A percentile compares a stretch with the other conserved stretches of the same genome.
Evolutionary conservation across 2,797 vertebrate species (phyloP).

Genomic region (Platyrinchus mystaceus): DNA sequence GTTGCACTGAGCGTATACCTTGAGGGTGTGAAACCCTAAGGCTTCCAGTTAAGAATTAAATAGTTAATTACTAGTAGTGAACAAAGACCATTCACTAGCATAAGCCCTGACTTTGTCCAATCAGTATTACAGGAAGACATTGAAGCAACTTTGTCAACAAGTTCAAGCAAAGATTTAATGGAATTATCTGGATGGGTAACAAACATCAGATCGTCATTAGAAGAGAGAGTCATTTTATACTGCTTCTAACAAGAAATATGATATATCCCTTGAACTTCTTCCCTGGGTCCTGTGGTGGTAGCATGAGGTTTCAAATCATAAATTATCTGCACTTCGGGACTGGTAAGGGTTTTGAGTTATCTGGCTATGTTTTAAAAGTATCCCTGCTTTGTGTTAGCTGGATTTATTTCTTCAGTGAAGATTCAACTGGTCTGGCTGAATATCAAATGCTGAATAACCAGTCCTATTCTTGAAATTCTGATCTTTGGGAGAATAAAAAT

Average conservation of each 20-base stretch:
- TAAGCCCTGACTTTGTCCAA: background rate
- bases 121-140: background rate
- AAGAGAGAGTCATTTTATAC: background rate
- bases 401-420: constrained; percentile 17
- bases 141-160: constrained; percentile 41
- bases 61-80: background rate
- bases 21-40: background rate
- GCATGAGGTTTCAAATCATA: background rate
- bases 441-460: constrained; percentile 33
- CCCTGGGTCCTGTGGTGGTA: background rate
- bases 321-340: constrained; percentile 15
- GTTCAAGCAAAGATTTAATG: constrained; percentile 46
- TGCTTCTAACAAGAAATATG: constrained; percentile 14
- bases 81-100: constrained; percentile 1
- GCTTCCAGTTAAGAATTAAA: constrained; percentile 18
- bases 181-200: constrained; percentile 31
- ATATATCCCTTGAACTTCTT: constrained; percentile 11
- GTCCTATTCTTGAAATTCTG: constrained; percentile 29
- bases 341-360: constrained; percentile 28
- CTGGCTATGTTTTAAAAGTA: background rate
- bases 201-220: background rate
- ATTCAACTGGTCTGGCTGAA: constrained; percentile 11
- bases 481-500: background rate
- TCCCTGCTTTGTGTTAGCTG: background rate
- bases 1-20: background rate